A percentile compares a stretch with the other conserved stretches of the same genome.
Evolutionary conservation across 2,113 vertebrate species (phyloP).

Genomic region (Ammospiza nelsoni): DNA sequence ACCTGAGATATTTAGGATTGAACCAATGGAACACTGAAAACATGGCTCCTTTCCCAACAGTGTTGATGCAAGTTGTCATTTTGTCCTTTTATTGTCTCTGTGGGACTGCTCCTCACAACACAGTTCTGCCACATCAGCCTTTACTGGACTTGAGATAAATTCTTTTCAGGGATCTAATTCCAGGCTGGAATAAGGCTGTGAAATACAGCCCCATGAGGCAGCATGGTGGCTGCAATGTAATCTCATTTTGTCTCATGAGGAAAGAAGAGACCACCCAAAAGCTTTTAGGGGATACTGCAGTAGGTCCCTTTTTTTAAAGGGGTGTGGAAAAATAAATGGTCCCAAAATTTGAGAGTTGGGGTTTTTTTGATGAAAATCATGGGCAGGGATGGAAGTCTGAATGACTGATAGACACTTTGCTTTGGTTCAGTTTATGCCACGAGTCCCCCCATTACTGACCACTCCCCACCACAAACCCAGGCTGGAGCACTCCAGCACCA

Average conservation of each 20-base stretch:
- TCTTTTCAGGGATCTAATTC: background rate
- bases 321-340: background rate
- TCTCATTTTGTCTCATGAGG: background rate
- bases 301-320: background rate
- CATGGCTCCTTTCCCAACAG: background rate
- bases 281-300: background rate
- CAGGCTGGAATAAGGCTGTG: background rate
- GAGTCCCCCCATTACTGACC: background rate
- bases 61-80: background rate
- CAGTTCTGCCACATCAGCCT: background rate
- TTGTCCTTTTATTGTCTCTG: background rate
- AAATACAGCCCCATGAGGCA: background rate
- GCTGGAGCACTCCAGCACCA: background rate
- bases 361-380: background rate
- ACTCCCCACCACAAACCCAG: background rate
- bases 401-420: background rate
- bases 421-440: background rate
- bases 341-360: background rate
- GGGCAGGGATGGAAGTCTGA: background rate
- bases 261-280: background rate
- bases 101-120: background rate
- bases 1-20: accelerated
- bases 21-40: background rate
- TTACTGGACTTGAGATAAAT: background rate
- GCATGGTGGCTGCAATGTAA: background rate